These are phyloP conservation scores for Notodonta ziczac DNA, from an alignment of 2,888 invertebrate genomes.

Conservation along the genomic window DNA sequence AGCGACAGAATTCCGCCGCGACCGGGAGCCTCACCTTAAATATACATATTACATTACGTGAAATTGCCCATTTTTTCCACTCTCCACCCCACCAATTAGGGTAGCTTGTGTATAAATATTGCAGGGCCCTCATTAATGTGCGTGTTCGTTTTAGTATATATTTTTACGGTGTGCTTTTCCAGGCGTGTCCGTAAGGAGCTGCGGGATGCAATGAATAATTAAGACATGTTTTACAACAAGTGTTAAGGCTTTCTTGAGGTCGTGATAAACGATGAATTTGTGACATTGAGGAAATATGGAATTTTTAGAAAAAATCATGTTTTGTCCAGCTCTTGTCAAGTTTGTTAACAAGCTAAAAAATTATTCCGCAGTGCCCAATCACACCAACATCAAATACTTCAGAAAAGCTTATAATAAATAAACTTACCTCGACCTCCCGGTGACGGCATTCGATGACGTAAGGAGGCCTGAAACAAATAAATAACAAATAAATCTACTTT, in stretches of 20 bases:
- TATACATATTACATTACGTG: constrained; percentile 85
- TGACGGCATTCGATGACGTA: constrained; percentile 74
- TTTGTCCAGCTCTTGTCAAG: too few relatives aligned
- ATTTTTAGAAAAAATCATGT: neutral
- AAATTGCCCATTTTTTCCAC: constrained; percentile 85
- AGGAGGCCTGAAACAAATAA: constrained; percentile 76
- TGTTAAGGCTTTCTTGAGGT: constrained; percentile 52
- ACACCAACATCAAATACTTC: too few relatives aligned
- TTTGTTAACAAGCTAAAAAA: too few relatives aligned
- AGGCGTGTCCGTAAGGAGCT: constrained; percentile 65
- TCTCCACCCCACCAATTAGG: constrained; percentile 85
- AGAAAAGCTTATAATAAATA: too few relatives aligned
- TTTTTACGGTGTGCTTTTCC: constrained; percentile 76
- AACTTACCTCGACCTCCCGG: constrained; percentile 75
- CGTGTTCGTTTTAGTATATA: constrained; percentile 80
- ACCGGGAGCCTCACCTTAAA: constrained; percentile 80
- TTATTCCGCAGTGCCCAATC: too few relatives aligned
- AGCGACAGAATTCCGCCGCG: constrained; percentile 77
- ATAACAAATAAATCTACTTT: constrained; percentile 17
- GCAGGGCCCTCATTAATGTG: constrained; percentile 83
- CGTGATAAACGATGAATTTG: constrained; percentile 43
- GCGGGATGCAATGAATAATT: constrained; percentile 81
- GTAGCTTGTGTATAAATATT: constrained; percentile 84
- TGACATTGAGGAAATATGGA: constrained; percentile 6
- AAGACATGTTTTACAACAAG: constrained; percentile 71